Evolutionary conservation across 2,113 vertebrate genomes (phyloP).

Genomic region (Sebastes fasciatus): DNA sequence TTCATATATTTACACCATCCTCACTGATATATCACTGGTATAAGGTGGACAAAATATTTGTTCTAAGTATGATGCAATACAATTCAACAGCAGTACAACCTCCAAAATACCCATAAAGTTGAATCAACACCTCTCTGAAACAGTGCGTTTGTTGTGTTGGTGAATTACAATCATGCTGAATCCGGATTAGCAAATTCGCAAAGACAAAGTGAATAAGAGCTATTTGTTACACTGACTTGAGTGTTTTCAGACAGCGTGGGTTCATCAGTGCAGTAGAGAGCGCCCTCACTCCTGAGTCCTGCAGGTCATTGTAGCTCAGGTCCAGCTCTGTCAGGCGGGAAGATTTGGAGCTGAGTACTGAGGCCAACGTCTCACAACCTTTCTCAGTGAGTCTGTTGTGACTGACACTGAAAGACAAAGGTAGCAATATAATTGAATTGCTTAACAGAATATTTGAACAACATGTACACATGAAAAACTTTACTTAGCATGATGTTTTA

Average conservation of each 20-base stretch:
- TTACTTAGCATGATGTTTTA: too few relatives aligned
- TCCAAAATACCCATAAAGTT: too few relatives aligned
- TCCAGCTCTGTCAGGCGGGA: slow-evolving; percentile 38
- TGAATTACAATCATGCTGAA: background rate
- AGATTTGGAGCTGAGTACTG: slow-evolving; percentile 21
- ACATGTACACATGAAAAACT: background rate
- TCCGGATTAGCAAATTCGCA: background rate
- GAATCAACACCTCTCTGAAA: background rate
- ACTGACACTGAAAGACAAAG: slow-evolving; percentile 35
- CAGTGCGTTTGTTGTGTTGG: too few relatives aligned
- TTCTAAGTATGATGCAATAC: too few relatives aligned
- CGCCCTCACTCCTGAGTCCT: slow-evolving; percentile 31
- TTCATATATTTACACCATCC: background rate
- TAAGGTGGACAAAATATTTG: background rate
- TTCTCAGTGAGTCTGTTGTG: slow-evolving; percentile 38
- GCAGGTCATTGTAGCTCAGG: slow-evolving; percentile 54
- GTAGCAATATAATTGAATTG: fast-evolving
- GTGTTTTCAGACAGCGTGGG: slow-evolving; percentile 28
- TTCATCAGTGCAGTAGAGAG: slow-evolving; percentile 35
- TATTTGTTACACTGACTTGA: slow-evolving; percentile 32
- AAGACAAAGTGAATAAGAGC: background rate
- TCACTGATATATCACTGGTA: background rate
- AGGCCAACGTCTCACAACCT: slow-evolving; percentile 37
- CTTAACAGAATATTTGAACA: background rate
- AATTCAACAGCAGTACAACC: background rate